phyloP scores from a whole-genome alignment of 2,797 vertebrate genomes.

The Rallus crepitans region DNA sequence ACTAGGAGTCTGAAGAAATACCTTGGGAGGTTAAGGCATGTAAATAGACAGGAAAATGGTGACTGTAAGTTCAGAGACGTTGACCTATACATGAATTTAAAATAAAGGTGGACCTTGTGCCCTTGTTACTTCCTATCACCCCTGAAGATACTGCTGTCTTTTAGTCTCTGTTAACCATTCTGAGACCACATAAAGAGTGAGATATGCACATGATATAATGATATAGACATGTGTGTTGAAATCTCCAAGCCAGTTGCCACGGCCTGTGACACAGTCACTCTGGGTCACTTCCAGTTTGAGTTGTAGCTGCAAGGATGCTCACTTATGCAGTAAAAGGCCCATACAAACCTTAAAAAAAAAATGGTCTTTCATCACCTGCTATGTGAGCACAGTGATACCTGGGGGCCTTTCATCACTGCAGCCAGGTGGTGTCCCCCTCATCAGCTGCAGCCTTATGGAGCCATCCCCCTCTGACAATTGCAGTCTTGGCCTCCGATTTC shows the following conservation, averaged over 20 bases:
- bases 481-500: neutral
- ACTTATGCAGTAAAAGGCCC: accelerated
- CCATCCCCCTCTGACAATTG: accelerated
- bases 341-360: neutral
- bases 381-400: accelerated
- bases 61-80: neutral
- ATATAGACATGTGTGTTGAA: neutral
- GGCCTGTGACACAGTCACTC: neutral
- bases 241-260: neutral
- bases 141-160: neutral
- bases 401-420: too few relatives aligned
- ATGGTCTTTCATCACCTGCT: neutral
- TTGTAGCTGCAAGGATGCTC: neutral
- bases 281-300: neutral
- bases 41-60: neutral
- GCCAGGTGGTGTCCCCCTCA: accelerated
- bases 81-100: neutral
- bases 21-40: neutral
- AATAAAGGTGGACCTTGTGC: neutral
- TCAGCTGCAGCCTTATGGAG: accelerated
- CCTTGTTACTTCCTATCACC: neutral
- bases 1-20: neutral
- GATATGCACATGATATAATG: neutral
- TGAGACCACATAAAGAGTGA: neutral
- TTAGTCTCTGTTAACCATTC: neutral